Conservation (phyloP, 2,797 vertebrate genomes). For the Artibeus jamaicensis region DNA sequence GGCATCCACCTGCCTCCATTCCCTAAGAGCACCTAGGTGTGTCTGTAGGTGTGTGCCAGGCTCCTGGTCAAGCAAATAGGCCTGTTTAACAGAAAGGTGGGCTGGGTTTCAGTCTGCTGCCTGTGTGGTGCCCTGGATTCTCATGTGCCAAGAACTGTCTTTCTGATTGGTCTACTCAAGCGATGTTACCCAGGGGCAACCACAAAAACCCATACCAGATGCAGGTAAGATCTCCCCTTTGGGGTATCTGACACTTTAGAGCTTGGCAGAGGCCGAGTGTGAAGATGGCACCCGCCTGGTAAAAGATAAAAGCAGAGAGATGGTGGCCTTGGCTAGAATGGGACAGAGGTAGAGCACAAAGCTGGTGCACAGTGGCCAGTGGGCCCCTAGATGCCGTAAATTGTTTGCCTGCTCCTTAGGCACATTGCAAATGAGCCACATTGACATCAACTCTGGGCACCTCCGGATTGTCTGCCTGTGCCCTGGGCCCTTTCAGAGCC, state of each 20-base stretch:
- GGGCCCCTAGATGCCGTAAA: accelerated
- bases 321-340: accelerated
- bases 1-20: background rate
- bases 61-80: background rate
- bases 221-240: background rate
- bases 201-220: background rate
- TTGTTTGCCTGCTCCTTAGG: background rate
- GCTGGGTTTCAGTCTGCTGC: background rate
- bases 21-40: too few species aligned
- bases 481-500: background rate
- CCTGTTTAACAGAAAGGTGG: background rate
- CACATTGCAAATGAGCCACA: background rate
- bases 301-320: background rate
- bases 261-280: accelerated
- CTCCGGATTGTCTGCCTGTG: background rate
- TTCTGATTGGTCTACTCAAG: background rate
- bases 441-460: too few species aligned
- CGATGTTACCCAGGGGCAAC: too few species aligned
- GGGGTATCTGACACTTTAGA: too few species aligned
- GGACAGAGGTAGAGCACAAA: too few species aligned
- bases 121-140: too few species aligned
- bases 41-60: background rate
- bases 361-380: too few species aligned
- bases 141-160: background rate
- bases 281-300: accelerated